Conservation (phyloP, 2,113 vertebrate species). For the Saguinus midas region DNA sequence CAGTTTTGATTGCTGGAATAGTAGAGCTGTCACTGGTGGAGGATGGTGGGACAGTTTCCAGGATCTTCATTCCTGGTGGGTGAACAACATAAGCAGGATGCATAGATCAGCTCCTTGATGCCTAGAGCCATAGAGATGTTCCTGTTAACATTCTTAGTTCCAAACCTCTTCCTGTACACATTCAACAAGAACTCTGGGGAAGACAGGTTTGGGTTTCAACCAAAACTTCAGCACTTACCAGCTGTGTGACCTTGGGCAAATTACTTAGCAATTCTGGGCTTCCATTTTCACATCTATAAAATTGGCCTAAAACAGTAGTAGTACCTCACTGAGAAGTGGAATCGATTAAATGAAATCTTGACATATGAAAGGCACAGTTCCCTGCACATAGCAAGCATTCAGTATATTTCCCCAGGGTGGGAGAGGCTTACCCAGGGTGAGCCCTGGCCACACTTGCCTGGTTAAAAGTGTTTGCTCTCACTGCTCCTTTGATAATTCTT, state of each 20-base stretch:
- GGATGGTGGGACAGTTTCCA: neutral
- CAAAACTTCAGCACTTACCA: neutral
- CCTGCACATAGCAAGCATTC: neutral
- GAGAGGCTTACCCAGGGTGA: neutral
- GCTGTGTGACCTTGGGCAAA: neutral
- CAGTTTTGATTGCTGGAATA: rapidly evolving
- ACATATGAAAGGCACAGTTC: neutral
- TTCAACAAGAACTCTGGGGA: neutral
- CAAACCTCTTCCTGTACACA: neutral
- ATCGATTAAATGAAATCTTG: neutral
- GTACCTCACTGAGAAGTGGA: neutral
- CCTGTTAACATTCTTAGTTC: neutral
- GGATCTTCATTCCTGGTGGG: neutral
- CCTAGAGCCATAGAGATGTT: neutral
- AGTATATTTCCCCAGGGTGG: neutral
- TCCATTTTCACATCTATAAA: neutral
- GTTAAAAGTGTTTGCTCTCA: neutral
- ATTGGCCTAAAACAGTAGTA: neutral
- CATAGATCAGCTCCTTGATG: neutral
- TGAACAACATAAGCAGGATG: neutral
- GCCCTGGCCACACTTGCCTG: neutral
- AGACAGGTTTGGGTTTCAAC: neutral
- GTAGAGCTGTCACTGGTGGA: neutral
- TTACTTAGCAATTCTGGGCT: neutral
- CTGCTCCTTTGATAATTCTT: neutral